Base-by-base conservation (phyloP, 2,797 vertebrate species). In the Graptemys geographica region DNA sequence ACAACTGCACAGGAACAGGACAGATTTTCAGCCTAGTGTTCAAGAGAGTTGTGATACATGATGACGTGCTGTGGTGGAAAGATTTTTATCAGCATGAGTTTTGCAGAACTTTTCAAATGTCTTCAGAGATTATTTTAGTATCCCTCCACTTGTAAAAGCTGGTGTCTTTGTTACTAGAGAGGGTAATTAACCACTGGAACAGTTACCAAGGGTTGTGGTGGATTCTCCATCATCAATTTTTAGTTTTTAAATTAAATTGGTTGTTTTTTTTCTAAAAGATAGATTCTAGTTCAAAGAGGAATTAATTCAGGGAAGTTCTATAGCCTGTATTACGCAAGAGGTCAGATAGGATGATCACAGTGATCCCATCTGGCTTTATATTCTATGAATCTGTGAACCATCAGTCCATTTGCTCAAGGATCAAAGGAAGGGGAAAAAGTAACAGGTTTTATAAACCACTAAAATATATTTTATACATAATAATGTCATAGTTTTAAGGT, bases 61-160 rank as follows among this genome's bases (percentile, higher is more conserved):
- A 80, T 83, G n/a, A 44, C 1, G 1, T 82, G 33, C 87, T 93
- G 72, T 87, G 27, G 47, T 79, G 15, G 82, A 65, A 80, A 86
- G 8, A 10, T 88, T 96, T 90, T 96, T 78, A 78, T 52, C 87
- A 69, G 12, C 28, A 79, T 82, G 28, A 91, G 47, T 88, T 81
- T 78, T 44, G 37, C n/a, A 88, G 62, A 62, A 52, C 74, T 90
- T 94, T 87, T 82, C 79, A 90, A 94, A 90, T 81, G 65, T 79
- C 86, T 21, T 94, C 28, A 28, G 28, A 72, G 74, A 80, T 90
- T 79, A 81, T 9, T 94, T 93, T 82, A 88, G 55, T 69, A 49
- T 78, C 59, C 13, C 3, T 91, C 11, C 5, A 85, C 49, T 87
- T 93, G 56, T 59, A 79, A 56, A 81, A 72, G 87, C 5, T 89